phyloP scores from a whole-genome alignment of 1,140 invertebrate genomes.

The Macrobrachium nipponense region DNA sequence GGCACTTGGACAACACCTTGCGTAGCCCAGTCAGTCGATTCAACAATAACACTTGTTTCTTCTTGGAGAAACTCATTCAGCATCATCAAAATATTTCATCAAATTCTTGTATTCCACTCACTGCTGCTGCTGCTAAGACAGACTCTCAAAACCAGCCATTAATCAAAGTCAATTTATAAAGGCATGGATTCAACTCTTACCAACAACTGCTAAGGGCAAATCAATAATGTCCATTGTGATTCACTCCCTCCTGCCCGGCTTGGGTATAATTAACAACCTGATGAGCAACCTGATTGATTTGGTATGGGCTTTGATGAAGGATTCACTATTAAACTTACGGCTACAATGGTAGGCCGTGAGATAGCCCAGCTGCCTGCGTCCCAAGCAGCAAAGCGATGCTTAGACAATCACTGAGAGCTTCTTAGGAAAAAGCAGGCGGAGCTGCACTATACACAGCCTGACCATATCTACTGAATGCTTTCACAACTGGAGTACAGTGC shows the following conservation, averaged over 20 bases:
- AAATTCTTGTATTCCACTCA: no score
- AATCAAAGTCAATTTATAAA: no score
- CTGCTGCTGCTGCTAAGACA: no score
- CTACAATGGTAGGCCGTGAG: constrained; percentile 25
- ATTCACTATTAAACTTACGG: constrained; percentile 53
- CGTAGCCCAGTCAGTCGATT: constrained; percentile 43
- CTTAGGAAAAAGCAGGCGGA: no score
- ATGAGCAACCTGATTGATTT: constrained; percentile 62
- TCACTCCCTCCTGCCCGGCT: constrained; percentile 51
- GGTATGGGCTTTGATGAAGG: constrained; percentile 61
- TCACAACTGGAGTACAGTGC: no score
- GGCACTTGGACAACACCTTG: constrained; percentile 59
- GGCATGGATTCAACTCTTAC: no score
- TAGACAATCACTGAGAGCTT: background rate
- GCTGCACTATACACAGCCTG: background rate
- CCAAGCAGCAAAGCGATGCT: background rate
- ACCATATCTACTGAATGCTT: background rate
- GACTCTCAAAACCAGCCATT: no score
- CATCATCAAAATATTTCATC: background rate
- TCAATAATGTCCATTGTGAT: no score
- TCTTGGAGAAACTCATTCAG: background rate
- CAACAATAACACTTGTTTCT: background rate
- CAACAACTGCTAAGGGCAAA: no score
- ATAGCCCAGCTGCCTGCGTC: background rate
- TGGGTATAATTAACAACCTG: constrained; percentile 54